Conservation (phyloP, 2,888 invertebrate genomes). For the Kuschelorhynchus macadamiae region DNA sequence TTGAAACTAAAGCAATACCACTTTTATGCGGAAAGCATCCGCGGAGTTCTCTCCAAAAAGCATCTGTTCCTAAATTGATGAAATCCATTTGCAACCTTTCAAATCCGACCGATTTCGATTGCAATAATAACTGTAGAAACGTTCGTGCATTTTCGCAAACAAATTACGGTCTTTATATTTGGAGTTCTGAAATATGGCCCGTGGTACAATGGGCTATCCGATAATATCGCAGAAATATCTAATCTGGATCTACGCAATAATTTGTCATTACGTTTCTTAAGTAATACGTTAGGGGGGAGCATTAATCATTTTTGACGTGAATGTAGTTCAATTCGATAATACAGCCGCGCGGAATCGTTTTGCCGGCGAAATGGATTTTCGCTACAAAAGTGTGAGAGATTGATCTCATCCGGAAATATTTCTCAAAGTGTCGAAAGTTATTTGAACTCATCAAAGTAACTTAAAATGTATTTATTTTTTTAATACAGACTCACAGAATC, state of each 20-base stretch:
- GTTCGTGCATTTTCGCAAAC: constrained; percentile 4
- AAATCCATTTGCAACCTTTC: too few species aligned
- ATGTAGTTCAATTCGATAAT: constrained; percentile 23
- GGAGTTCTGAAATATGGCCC: constrained; percentile 45
- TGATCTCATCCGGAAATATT: not conserved
- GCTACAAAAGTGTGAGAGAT: not conserved
- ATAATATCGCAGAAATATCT: constrained; percentile 55
- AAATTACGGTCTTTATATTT: constrained; percentile 33
- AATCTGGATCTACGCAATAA: constrained; percentile 59
- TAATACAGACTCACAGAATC: too few species aligned
- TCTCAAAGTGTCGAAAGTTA: too few species aligned
- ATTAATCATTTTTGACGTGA: constrained; percentile 56
- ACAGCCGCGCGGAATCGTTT: constrained; percentile 6
- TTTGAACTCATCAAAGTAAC: too few species aligned
- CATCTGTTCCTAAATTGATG: too few species aligned
- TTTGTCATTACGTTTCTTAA: constrained; percentile 62
- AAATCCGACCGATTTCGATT: too few species aligned
- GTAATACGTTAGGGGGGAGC: constrained; percentile 56
- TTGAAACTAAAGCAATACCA: not conserved
- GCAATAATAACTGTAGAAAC: too few species aligned
- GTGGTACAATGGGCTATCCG: constrained; percentile 43
- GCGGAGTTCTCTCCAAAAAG: too few species aligned
- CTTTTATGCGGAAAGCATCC: too few species aligned
- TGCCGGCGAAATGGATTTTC: constrained; percentile 12
- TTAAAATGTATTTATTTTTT: too few species aligned